A percentile compares a stretch with the other conserved stretches of the same genome.
These are phyloP conservation scores for Labroides dimidiatus DNA, from an alignment of 2,797 vertebrate genomes.

Conservation along the genomic window DNA sequence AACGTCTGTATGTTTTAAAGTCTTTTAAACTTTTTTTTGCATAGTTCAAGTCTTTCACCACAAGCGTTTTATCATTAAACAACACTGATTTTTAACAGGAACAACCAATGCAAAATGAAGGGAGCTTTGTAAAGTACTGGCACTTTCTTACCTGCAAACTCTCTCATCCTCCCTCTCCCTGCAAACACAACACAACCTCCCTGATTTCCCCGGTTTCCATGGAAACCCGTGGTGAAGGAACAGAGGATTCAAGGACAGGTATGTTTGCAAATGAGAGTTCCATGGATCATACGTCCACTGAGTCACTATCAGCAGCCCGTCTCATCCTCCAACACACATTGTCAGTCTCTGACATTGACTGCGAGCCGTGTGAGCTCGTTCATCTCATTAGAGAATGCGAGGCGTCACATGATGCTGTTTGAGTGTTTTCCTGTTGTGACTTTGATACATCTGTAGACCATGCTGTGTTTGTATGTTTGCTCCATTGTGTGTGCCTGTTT, in stretches of 20 bases:
- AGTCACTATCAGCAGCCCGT: conserved; percentile 39
- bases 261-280: conserved; percentile 83
- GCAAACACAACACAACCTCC: conserved; percentile 41
- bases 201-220: conserved; percentile 83
- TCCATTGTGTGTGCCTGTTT: conserved; percentile 13
- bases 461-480: conserved; percentile 53
- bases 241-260: conserved; percentile 85
- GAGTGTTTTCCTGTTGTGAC: conserved; percentile 40
- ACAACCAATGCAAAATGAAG: conserved; percentile 61
- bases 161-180: conserved; percentile 31
- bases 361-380: background rate
- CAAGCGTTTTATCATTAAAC: conserved; percentile 24
- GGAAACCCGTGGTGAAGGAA: conserved; percentile 80
- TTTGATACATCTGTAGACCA: conserved; percentile 66
- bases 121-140: conserved; percentile 57
- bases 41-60: conserved; percentile 16
- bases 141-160: conserved; percentile 64
- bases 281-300: conserved; percentile 67
- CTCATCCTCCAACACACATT: conserved; percentile 39
- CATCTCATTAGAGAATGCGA: conserved; percentile 28
- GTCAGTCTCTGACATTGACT: conserved; percentile 1
- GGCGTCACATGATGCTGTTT: conserved; percentile 39
- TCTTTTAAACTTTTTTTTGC: conserved; percentile 3
- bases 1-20: background rate
- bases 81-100: conserved; percentile 45